These are phyloP conservation scores for Nyctalus aviator DNA, from an alignment of 2,797 vertebrate genomes.

Conservation along the genomic window DNA sequence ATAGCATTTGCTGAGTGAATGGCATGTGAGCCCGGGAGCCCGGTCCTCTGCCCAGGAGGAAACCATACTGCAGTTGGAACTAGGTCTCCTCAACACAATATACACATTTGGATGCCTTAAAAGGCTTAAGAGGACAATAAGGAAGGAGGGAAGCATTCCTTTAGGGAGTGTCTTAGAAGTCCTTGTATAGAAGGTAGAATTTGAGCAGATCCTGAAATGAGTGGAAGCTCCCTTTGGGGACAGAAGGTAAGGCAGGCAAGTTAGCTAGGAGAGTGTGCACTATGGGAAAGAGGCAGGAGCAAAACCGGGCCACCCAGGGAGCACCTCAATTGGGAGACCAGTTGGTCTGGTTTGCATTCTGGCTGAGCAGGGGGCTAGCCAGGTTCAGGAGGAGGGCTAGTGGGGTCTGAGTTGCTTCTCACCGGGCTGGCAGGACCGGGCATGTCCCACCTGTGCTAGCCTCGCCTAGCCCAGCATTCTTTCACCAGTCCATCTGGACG, in stretches of 20 bases:
- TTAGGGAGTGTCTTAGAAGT: neutral
- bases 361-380: neutral
- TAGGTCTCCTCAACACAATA: neutral
- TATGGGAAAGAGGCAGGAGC: neutral
- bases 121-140: neutral
- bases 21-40: neutral
- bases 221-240: neutral
- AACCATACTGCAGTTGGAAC: neutral
- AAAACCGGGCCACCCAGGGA: rapidly evolving
- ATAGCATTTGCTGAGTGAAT: neutral
- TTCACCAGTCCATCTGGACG: neutral
- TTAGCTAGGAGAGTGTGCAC: neutral
- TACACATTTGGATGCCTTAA: neutral
- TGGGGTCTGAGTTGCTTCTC: neutral
- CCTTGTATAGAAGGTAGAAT: neutral
- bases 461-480: neutral
- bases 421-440: neutral
- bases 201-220: neutral
- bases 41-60: too few relatives aligned
- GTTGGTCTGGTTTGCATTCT: neutral
- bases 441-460: neutral
- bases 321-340: neutral
- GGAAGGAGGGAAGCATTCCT: neutral
- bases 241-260: neutral
- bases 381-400: neutral